Evolutionary conservation across 2,113 vertebrate species (phyloP).

Genomic region (Morone chrysops): DNA sequence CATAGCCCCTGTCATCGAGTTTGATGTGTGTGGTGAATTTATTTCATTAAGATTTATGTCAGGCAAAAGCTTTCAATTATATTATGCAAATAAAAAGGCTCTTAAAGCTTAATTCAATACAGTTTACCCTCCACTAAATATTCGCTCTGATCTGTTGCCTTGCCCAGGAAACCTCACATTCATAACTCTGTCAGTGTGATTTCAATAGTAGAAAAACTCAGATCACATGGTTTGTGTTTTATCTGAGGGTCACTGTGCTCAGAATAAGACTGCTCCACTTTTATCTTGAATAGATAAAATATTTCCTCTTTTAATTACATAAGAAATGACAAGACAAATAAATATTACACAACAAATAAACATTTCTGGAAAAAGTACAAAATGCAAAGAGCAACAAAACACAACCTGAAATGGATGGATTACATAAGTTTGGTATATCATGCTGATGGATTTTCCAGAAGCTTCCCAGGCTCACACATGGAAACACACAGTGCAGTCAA

Average conservation of each 20-base stretch:
- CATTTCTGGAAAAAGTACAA: background rate
- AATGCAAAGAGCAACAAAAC: background rate
- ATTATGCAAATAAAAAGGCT: background rate
- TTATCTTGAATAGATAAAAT: background rate
- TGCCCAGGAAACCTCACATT: background rate
- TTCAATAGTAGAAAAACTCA: background rate
- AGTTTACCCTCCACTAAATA: background rate
- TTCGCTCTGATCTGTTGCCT: background rate
- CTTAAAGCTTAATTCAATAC: background rate
- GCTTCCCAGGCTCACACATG: constrained; percentile 14
- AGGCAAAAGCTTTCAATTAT: background rate
- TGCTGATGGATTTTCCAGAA: constrained; percentile 44
- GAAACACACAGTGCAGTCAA: background rate
- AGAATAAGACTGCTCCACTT: background rate
- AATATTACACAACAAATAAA: constrained; percentile 6
- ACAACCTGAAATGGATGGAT: background rate
- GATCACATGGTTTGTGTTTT: background rate
- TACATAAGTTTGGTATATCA: background rate
- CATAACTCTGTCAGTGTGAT: background rate
- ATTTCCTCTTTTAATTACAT: constrained; percentile 23
- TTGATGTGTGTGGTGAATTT: background rate
- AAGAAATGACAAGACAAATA: background rate
- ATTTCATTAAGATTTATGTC: background rate
- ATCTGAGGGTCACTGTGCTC: background rate
- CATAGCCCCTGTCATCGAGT: background rate